Evolutionary conservation across 1,140 invertebrate genomes (phyloP).

Genomic region (Oncopodura yosiiana): DNA sequence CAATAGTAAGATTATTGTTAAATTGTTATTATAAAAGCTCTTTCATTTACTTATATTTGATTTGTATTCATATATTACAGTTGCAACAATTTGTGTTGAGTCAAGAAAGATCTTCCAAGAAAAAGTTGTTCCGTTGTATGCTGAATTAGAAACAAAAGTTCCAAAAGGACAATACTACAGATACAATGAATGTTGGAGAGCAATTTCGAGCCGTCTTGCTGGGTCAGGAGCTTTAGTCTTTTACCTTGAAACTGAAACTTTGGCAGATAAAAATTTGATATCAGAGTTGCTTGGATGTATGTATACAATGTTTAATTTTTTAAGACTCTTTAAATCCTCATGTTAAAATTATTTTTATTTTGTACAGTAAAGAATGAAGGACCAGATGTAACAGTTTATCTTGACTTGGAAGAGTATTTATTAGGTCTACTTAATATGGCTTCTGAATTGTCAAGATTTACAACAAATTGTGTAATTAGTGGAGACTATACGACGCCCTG

Average conservation of each 20-base stretch:
- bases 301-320: background rate
- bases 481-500: conserved; percentile 47
- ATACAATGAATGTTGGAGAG: conserved; percentile 77
- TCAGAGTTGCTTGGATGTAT: conserved; percentile 68
- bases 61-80: conserved; percentile 44
- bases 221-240: conserved; percentile 65
- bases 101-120: conserved; percentile 49
- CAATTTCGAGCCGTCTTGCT: conserved; percentile 65
- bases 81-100: conserved; percentile 47
- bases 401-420: conserved; percentile 83
- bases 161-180: conserved; percentile 63
- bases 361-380: conserved; percentile 48
- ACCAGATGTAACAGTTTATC: conserved; percentile 61
- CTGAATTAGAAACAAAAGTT: conserved; percentile 49
- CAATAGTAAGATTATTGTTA: background rate
- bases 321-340: background rate
- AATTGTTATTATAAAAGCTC: conserved; percentile 9
- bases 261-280: conserved; percentile 61
- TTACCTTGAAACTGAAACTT: conserved; percentile 65
- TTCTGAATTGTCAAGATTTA: conserved; percentile 70
- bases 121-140: conserved; percentile 47
- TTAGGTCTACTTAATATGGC: conserved; percentile 70
- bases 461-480: conserved; percentile 76
- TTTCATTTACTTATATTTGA: too few species aligned
- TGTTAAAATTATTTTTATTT: conserved; percentile 10